Percentiles rank a stretch among this genome's conserved stretches.
Evolutionary conservation across 2,888 invertebrate species (phyloP).

Genomic region (Dysmachus trigonus): DNA sequence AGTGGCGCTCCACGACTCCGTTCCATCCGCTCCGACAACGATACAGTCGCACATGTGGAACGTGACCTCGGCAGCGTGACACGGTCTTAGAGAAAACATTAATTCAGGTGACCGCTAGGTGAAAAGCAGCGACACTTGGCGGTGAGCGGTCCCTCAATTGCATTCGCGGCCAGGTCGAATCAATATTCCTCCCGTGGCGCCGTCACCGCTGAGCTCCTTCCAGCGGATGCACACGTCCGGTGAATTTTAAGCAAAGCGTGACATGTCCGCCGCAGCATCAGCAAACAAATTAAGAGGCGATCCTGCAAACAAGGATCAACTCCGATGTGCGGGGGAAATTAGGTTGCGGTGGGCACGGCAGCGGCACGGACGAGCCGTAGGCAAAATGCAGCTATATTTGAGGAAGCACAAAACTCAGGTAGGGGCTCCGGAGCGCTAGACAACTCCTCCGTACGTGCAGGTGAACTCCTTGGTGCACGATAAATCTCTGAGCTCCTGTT

Average conservation of each 20-base stretch:
- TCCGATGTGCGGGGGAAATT: background rate
- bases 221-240: background rate
- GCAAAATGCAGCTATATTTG: slow-evolving; percentile 4
- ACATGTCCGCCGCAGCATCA: background rate
- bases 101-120: background rate
- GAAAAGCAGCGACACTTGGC: background rate
- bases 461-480: background rate
- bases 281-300: slow-evolving; percentile 39
- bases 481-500: slow-evolving; percentile 12
- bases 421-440: background rate
- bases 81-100: background rate
- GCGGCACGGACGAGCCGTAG: background rate
- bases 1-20: background rate
- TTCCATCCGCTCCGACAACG: background rate
- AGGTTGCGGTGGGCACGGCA: background rate
- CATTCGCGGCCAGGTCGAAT: background rate
- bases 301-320: background rate
- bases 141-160: background rate
- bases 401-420: slow-evolving; percentile 15
- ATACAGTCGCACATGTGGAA: background rate
- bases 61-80: background rate
- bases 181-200: slow-evolving; percentile 21
- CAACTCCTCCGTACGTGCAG: background rate
- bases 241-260: slow-evolving; percentile 36
- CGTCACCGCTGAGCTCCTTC: slow-evolving; percentile 4